phyloP scores from a whole-genome alignment of 2,888 invertebrate species.

The Dexiosoma caninum region DNA sequence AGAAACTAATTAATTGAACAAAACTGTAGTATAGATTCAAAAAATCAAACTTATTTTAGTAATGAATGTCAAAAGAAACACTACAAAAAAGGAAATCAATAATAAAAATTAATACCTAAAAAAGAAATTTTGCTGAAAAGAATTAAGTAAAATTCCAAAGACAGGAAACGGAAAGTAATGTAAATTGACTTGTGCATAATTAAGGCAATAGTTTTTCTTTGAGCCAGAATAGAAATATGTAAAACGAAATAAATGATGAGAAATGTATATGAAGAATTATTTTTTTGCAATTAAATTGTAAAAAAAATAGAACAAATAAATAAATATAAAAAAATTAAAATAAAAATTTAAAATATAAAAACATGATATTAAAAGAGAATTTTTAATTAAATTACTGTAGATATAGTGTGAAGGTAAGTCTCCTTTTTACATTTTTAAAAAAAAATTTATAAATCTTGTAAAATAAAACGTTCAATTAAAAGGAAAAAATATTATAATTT shows the following conservation, averaged over 20 bases:
- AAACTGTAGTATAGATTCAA: slow-evolving; percentile 50
- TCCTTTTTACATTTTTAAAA: background rate
- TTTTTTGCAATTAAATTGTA: slow-evolving; percentile 59
- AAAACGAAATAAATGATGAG: background rate
- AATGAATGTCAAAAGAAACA: slow-evolving; percentile 59
- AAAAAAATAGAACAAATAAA: slow-evolving; percentile 39
- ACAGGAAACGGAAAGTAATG: background rate
- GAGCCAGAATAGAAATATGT: background rate
- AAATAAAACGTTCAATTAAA: too few species aligned
- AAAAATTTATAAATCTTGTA: too few species aligned
- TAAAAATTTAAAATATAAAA: slow-evolving; percentile 31
- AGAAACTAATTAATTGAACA: slow-evolving; percentile 17
- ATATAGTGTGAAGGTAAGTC: slow-evolving; percentile 1
- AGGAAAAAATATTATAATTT: too few species aligned
- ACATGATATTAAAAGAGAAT: background rate
- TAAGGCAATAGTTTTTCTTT: background rate
- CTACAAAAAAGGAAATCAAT: slow-evolving; percentile 10
- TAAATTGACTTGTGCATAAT: slow-evolving; percentile 32
- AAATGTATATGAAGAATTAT: background rate
- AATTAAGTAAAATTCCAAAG: slow-evolving; percentile 5
- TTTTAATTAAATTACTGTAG: slow-evolving; percentile 22
- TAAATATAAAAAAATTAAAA: slow-evolving; percentile 47
- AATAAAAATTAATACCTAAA: slow-evolving; percentile 25
- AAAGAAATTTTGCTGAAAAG: slow-evolving; percentile 26
- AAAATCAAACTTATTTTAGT: slow-evolving; percentile 53